Conservation (phyloP, 2,797 vertebrate species). For the Tragelaphus eurycerus region DNA sequence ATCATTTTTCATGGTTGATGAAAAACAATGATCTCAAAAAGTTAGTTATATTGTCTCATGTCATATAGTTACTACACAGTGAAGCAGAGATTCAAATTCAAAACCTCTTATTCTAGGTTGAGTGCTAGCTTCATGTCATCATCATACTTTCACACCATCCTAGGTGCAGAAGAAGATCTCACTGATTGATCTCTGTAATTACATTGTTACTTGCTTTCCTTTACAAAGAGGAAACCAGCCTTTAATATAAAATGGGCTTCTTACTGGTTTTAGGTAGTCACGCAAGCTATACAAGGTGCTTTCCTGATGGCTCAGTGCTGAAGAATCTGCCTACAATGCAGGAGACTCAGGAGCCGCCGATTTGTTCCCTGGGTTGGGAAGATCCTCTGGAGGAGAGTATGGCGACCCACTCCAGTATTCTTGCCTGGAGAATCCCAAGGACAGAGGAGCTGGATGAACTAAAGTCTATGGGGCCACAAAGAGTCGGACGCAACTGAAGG, state of each 20-base stretch:
- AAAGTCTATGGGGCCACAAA: background rate
- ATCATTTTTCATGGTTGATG: background rate
- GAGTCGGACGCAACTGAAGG: fast-evolving
- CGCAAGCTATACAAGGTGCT: background rate
- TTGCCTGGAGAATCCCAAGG: background rate
- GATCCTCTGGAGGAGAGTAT: background rate
- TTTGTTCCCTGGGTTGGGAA: background rate
- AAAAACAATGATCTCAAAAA: background rate
- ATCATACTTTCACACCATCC: background rate
- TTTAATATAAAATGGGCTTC: background rate
- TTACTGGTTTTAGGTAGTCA: background rate
- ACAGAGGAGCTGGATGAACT: background rate
- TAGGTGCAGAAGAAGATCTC: background rate
- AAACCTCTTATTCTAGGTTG: background rate
- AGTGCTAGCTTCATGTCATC: background rate
- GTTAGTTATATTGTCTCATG: background rate
- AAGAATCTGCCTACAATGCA: background rate
- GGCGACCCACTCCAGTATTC: background rate
- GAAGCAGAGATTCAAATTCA: background rate
- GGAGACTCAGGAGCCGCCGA: fast-evolving
- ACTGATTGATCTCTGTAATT: background rate
- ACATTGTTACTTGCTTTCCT: background rate
- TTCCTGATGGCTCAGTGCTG: background rate
- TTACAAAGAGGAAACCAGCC: background rate
- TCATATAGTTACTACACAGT: background rate